Conservation (phyloP, 2,888 invertebrate species). For the Ernsta delagoae region DNA sequence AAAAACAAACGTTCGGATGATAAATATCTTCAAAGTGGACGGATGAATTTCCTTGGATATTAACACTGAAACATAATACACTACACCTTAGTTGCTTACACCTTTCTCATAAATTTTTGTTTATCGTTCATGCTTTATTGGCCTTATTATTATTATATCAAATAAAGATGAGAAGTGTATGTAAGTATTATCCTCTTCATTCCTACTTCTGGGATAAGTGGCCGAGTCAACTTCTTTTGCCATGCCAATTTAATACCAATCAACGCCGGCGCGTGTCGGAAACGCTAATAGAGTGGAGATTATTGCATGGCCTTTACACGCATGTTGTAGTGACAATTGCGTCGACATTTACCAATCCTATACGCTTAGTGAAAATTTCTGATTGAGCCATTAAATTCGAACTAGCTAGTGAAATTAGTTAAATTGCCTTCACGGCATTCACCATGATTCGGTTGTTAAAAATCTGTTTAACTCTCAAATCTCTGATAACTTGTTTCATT, state of each 20-base stretch:
- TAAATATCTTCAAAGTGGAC: too few species aligned
- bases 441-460: background rate
- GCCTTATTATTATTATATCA: too few species aligned
- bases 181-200: background rate
- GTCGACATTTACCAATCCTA: constrained; percentile 16
- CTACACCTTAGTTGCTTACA: too few species aligned
- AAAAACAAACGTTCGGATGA: too few species aligned
- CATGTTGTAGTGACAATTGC: constrained; percentile 21
- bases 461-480: too few species aligned
- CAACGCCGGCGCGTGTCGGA: constrained; percentile 5
- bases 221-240: constrained; percentile 7
- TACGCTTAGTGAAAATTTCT: background rate
- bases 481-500: too few species aligned
- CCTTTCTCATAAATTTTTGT: too few species aligned
- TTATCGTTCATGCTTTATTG: too few species aligned
- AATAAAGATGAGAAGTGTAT: background rate
- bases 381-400: constrained; percentile 7
- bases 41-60: too few species aligned
- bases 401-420: background rate
- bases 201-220: background rate
- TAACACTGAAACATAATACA: too few species aligned
- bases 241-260: constrained; percentile 23
- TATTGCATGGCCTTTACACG: constrained; percentile 17
- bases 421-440: background rate
- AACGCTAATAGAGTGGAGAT: constrained; percentile 9